Evolutionary conservation across 2,888 invertebrate species (phyloP).

Genomic region (Melieria omissa): DNA sequence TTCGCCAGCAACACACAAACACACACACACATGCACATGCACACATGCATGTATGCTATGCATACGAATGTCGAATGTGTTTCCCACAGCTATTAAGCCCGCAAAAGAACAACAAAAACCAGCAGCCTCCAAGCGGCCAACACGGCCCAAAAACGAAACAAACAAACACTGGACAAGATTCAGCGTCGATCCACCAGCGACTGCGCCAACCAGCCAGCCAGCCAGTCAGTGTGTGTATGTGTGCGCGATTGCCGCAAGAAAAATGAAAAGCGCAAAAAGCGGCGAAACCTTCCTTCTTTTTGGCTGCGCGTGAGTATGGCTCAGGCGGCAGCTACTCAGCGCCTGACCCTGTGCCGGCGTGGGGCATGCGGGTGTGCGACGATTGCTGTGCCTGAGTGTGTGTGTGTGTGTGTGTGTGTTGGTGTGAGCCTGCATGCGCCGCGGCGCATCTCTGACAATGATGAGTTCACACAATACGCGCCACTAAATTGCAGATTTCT

Average conservation of each 20-base stretch:
- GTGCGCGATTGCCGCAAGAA: conserved; percentile 18
- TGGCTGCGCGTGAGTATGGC: not conserved
- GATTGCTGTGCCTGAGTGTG: not conserved
- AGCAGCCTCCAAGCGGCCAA: conserved; percentile 5
- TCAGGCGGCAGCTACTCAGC: too few relatives aligned
- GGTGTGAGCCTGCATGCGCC: conserved; percentile 40
- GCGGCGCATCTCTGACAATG: conserved; percentile 43
- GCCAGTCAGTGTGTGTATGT: not conserved
- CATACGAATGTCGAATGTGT: conserved; percentile 27
- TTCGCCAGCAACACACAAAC: conserved; percentile 20
- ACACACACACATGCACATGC: conserved; percentile 22
- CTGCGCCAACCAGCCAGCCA: conserved; percentile 9
- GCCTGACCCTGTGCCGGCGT: too few relatives aligned
- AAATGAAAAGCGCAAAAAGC: conserved; percentile 23
- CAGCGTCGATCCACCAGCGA: conserved; percentile 29
- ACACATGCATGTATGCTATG: not conserved
- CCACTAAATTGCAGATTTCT: conserved; percentile 48
- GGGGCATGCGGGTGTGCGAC: not conserved
- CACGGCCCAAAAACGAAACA: not conserved
- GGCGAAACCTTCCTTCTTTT: conserved; percentile 3
- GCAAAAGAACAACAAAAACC: conserved; percentile 10
- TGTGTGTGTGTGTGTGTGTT: not conserved
- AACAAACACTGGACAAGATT: conserved; percentile 1
- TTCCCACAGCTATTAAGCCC: conserved; percentile 50
- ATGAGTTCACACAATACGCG: conserved; percentile 51